A percentile compares a stretch with the other conserved stretches of the same genome.
Evolutionary conservation across 2,797 vertebrate genomes (phyloP).

Genomic region (Sylvilagus floridanus): DNA sequence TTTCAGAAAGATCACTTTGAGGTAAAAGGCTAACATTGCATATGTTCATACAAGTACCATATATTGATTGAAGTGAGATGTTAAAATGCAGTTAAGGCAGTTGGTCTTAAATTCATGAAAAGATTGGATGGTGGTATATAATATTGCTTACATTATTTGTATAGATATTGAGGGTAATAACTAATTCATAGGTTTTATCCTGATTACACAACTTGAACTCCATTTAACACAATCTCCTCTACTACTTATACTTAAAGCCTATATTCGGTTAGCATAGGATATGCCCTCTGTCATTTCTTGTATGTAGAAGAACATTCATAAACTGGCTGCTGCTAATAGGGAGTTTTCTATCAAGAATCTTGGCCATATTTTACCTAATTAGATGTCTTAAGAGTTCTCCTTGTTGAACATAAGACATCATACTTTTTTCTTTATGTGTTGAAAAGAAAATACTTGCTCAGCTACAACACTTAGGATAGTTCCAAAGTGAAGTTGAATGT

Average conservation of each 20-base stretch:
- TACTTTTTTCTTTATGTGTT: conserved; percentile 25
- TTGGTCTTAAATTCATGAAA: conserved; percentile 49
- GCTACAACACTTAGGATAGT: conserved; percentile 5
- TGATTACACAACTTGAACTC: neutral
- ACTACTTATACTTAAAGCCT: conserved; percentile 7
- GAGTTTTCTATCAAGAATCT: conserved; percentile 21
- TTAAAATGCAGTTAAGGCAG: conserved; percentile 8
- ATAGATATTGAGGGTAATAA: conserved; percentile 16
- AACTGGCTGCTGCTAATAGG: neutral
- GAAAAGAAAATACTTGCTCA: conserved; percentile 28
- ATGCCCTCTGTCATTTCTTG: neutral
- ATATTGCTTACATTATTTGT: neutral
- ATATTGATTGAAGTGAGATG: conserved; percentile 4
- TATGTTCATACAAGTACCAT: neutral
- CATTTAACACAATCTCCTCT: conserved; percentile 4
- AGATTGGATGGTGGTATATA: conserved; percentile 2
- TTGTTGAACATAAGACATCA: neutral
- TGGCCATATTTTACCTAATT: neutral
- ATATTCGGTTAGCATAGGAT: neutral
- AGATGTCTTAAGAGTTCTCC: neutral
- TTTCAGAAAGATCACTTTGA: conserved; percentile 35
- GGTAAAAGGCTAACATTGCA: neutral
- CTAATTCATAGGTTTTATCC: conserved; percentile 35
- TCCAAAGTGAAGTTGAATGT: neutral
- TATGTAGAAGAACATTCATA: neutral